Evolutionary conservation across 2,888 invertebrate species (phyloP), one percentile per base, ranked within the genome.

Genomic region (Calameuta idolon): DNA sequence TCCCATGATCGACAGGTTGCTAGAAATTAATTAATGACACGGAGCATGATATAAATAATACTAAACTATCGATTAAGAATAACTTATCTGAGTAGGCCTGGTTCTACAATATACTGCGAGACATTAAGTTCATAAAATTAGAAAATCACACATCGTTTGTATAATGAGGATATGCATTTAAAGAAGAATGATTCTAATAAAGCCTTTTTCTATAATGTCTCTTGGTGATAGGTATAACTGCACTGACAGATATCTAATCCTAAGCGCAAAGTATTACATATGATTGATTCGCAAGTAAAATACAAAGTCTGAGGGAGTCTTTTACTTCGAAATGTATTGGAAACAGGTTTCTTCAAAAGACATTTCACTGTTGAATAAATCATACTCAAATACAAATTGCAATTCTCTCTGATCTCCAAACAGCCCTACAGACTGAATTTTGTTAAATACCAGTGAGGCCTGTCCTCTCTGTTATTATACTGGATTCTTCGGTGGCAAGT

Each of bases 401-500:
- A 55, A 23, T 23, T 55, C 23, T 55, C 55, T 55, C 15, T 55
- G 9, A 55, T 55, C 23, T 23, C 55, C 23, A 55, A 55, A 23
- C 55, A 23, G 23, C 23, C 23, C 23, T 55, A 55, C 2, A 23
- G 55, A 55, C 23, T 23, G 9, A 23, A 55, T 55, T 55, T 23
- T 55, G 9, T 55, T 55, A 1, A 55, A 23, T 55, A 55, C 23
- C 55, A 55, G 4, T 55, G 23, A 55, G 15, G 2, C 23, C 23
- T 23, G 9, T 55, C 55, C 2, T 23, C 23, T 55, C 23, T 55
- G 9, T 55, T 33, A 75, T 81, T 77, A 82, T 73, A 77, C 79
- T 76, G 83, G 75, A 69, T 78, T 79, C 80, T 84, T 83, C 74
- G 83, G 81, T 77, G 82, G 85, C 35, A 82, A 81, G 80, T 77